Percentiles rank a stretch among this genome's conserved stretches.
Conservation (phyloP, 2,797 vertebrate genomes). For the Mycteria americana region DNA sequence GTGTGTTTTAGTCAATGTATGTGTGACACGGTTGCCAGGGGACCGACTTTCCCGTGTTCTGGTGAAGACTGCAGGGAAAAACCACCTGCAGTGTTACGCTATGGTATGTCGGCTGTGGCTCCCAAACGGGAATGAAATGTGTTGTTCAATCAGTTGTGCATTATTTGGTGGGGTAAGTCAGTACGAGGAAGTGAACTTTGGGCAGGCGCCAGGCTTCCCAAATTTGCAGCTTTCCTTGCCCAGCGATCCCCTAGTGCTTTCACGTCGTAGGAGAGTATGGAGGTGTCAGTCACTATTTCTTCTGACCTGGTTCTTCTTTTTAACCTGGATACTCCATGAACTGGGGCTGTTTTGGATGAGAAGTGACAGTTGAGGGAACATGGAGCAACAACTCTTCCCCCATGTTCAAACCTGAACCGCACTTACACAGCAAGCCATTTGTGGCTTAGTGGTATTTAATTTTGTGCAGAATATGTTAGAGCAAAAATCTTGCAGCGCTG, state of each 20-base stretch:
- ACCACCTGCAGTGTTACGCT: accelerated
- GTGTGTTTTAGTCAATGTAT: no score
- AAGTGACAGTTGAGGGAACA: not conserved
- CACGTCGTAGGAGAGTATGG: accelerated
- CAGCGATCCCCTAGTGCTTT: accelerated
- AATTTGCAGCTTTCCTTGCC: not conserved
- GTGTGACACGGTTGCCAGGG: not conserved
- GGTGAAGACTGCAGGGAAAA: not conserved
- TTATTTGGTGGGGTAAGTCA: not conserved
- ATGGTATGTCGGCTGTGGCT: not conserved
- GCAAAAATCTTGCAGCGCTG: not conserved
- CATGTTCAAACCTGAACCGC: not conserved
- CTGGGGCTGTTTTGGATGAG: not conserved
- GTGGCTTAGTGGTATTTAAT: not conserved
- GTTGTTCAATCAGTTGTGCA: not conserved
- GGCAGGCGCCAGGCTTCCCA: not conserved
- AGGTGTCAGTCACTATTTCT: not conserved
- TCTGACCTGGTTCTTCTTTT: not conserved
- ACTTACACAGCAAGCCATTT: no score
- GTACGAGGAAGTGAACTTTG: not conserved
- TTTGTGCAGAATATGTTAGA: not conserved
- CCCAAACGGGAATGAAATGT: accelerated
- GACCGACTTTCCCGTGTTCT: not conserved
- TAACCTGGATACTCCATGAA: not conserved
- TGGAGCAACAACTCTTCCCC: not conserved